Evolutionary conservation across 2,113 vertebrate species (phyloP).

Genomic region (Pseudolaguvia tuberculata): DNA sequence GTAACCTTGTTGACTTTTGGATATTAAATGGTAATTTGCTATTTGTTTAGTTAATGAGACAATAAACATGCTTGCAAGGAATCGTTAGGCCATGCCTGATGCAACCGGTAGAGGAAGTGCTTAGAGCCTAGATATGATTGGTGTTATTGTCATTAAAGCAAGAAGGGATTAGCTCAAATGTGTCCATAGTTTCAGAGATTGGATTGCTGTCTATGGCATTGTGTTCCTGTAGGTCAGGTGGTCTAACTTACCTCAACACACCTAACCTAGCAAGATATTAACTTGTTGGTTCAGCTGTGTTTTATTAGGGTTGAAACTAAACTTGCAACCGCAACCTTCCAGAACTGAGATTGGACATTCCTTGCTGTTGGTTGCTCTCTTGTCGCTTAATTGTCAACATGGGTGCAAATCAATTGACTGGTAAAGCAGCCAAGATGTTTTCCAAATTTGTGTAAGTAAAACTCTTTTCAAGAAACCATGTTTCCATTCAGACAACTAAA

Average conservation of each 20-base stretch:
- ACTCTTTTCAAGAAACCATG: neutral
- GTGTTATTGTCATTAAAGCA: neutral
- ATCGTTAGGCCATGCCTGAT: slow-evolving; percentile 22
- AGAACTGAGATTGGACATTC: no score
- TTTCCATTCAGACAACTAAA: neutral
- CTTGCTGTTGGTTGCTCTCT: neutral
- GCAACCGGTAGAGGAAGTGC: neutral
- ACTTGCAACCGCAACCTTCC: no score
- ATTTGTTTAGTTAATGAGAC: slow-evolving; percentile 22
- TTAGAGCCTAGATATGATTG: neutral
- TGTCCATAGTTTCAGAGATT: neutral
- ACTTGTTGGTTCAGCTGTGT: no score
- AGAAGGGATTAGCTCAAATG: neutral
- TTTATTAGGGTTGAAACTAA: no score
- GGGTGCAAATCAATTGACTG: neutral
- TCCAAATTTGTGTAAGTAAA: no score
- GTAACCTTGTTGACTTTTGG: slow-evolving; percentile 10
- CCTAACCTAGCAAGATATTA: no score
- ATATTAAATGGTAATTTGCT: slow-evolving; percentile 18
- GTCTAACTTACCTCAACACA: no score
- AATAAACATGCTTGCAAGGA: slow-evolving; percentile 4
- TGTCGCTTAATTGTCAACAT: neutral
- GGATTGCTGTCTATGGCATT: neutral
- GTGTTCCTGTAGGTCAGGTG: no score
- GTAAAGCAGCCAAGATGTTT: neutral